These are phyloP conservation scores for Hippasteria phrygiana DNA, from an alignment of 53 echinoderm and acorn worm genomes.

Conservation along the genomic window DNA sequence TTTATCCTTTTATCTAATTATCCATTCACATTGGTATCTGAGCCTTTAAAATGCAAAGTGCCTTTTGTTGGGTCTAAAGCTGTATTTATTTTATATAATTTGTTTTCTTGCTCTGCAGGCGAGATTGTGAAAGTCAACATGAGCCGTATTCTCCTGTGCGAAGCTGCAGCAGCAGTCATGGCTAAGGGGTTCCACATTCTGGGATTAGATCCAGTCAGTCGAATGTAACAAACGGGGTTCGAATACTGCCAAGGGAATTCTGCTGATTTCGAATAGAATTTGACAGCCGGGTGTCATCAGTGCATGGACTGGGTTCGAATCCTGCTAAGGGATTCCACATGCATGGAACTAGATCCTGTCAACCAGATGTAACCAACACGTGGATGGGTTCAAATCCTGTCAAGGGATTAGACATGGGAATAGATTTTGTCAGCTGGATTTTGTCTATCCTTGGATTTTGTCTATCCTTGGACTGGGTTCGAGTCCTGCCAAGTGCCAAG, in stretches of 20 bases:
- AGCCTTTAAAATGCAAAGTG: no score
- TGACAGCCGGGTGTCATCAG: neutral
- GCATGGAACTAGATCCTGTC: no score
- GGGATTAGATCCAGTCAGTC: slow-evolving; percentile 78
- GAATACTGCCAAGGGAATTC: neutral
- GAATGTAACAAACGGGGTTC: slow-evolving; percentile 70
- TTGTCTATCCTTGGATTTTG: no score
- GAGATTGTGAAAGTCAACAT: slow-evolving; percentile 87
- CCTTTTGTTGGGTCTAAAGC: neutral
- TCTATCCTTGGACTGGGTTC: neutral
- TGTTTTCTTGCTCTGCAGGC: slow-evolving; percentile 64
- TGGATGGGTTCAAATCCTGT: no score
- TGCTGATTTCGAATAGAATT: neutral
- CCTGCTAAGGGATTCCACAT: neutral
- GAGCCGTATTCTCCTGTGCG: slow-evolving; percentile 90
- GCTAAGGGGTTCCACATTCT: slow-evolving; percentile 87
- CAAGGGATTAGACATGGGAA: no score
- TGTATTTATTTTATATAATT: neutral
- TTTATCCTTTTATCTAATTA: no score
- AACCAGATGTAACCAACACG: no score
- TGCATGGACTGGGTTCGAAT: neutral
- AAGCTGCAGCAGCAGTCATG: slow-evolving; percentile 92
- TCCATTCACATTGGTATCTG: no score
- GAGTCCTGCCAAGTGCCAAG: neutral
- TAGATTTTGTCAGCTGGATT: no score